Base-by-base conservation (phyloP, 2,113 vertebrate species). In the Vulpes lagopus region DNA sequence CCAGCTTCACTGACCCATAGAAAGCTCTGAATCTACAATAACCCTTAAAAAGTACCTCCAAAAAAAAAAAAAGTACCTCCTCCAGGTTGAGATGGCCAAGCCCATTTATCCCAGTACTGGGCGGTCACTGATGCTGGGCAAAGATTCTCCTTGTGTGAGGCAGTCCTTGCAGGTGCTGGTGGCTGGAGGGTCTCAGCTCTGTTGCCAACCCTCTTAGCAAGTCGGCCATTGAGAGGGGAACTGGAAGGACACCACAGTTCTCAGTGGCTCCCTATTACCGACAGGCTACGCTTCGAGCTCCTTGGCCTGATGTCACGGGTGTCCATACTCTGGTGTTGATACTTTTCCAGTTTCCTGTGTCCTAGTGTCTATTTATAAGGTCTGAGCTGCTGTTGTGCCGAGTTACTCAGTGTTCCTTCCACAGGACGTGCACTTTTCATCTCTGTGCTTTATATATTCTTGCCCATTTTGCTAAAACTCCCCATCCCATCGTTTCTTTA, bases 51-150 rank as follows among this genome's bases (percentile, higher is more conserved):
- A 11, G 0, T 23, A 23, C 20, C n/a, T 38, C 12, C 25, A 35
- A 35, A 35, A 35, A 2, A 35, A 35, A 35, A 25, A n/a, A 25
- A 73, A 11, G 0, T 23, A 23, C 20, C n/a, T 38, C 12, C 20
- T 7, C 20, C 12, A 51, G 22, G 8, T 2, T 89, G 15, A 53
- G 57, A 43, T 8, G 14, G 1, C 15, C 62, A 74, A 30, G 30
- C 0, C 10, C 32, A 84, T 57, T 3, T 30, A 8, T 4, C 17
- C 16, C 16, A 32, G 53, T 20, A 12, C 0, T 32, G 4, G 1
- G 30, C 35, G 79, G 5, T 27, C 59, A 11, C 27, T 49, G 8
- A 3, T 15, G 12, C n/a, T 22, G 1, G 11, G 49, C 14, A 15
- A 65, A 11, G 32, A 62, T 2, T 85, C 11, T 67, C 35, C 38